Base-by-base conservation (phyloP, 1,140 invertebrate genomes). In the Scaptodrosophila lebanonensis region DNA sequence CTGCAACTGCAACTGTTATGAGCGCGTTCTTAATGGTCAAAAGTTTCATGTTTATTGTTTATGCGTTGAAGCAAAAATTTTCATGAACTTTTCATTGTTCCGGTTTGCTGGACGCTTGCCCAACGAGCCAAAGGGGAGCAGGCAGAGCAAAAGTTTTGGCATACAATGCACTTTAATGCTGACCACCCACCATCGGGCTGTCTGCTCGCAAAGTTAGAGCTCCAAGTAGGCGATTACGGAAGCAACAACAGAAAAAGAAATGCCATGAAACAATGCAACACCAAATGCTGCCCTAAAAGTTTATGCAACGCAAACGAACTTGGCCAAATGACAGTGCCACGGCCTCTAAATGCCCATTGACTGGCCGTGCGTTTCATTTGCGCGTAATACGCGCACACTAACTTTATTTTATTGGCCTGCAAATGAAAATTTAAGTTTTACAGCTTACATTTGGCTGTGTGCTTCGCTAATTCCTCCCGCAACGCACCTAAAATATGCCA, bases 41-140 rank as follows among this genome's bases (percentile, higher is more conserved):
- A 82, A 82, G 66, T 82, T 82, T 75, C 83, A 82, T 82, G 69
- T 82, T 82, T 82, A 82, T 82, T 82, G 75, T 82, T 82, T 82
- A 82, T 82, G 75, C 69, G 66, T 61, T 82, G 69, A 66, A 75
- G 75, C 75, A 75, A 75, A 75, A 82, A 82, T 82, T 82, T 82
- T 75, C 73, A 82, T 82, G 75, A 82, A 82, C 75, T 82, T 82
- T 82, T 82, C 76, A 82, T 82, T 82, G 75, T 82, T 82, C 75
- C 75, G 76, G 75, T 82, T 73, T 75, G 75, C 59, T 61, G 69
- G 70, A 56, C 52, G 56, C 5, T n/a, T n/a, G n/a, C n/a, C 8
- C 3, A 9, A n/a, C 12, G 32, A n/a, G 32, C 3, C 32, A n/a
- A 33, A 13, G 32, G 6, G 32, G 17, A 12, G 8, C 35, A 33